phyloP scores from a whole-genome alignment of 2,113 vertebrate genomes.

The Plestiodon gilberti region DNA sequence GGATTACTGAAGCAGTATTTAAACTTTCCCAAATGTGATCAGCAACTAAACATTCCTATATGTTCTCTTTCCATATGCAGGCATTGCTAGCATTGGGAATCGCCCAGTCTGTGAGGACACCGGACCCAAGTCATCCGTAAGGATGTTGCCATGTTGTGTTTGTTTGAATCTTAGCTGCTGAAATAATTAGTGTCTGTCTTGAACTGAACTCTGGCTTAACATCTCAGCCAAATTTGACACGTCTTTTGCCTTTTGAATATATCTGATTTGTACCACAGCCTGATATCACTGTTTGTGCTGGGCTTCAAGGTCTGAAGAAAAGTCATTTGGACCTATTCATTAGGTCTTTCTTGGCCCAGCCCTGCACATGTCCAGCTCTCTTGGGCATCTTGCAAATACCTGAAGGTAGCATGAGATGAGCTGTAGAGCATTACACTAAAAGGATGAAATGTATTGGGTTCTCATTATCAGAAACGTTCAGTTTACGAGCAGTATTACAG shows the following conservation, averaged over 20 bases:
- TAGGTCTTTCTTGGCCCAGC: not conserved
- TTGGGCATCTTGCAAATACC: not conserved
- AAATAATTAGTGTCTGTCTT: conserved; percentile 52
- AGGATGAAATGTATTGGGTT: not conserved
- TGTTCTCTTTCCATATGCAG: conserved; percentile 60
- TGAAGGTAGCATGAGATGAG: not conserved
- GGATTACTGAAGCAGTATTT: not conserved
- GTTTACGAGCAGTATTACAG: conserved; percentile 44
- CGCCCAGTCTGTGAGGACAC: conserved; percentile 93
- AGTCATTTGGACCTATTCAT: not conserved
- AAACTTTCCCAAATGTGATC: not conserved
- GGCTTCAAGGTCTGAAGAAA: not conserved
- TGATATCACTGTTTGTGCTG: not conserved
- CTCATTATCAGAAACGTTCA: conserved; percentile 22
- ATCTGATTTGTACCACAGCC: not conserved
- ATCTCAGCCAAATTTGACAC: not conserved
- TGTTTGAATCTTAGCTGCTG: conserved; percentile 41
- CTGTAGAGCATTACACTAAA: conserved; percentile 38
- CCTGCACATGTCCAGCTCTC: not conserved
- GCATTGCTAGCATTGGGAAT: conserved; percentile 94
- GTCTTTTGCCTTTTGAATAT: not conserved
- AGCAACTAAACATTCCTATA: not conserved
- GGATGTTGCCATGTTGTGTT: conserved; percentile 10
- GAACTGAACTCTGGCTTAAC: conserved; percentile 24
- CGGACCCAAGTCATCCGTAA: conserved; percentile 95